These are phyloP conservation scores for Lanistes nyassanus DNA, from an alignment of 1,140 invertebrate species.

Conservation along the genomic window DNA sequence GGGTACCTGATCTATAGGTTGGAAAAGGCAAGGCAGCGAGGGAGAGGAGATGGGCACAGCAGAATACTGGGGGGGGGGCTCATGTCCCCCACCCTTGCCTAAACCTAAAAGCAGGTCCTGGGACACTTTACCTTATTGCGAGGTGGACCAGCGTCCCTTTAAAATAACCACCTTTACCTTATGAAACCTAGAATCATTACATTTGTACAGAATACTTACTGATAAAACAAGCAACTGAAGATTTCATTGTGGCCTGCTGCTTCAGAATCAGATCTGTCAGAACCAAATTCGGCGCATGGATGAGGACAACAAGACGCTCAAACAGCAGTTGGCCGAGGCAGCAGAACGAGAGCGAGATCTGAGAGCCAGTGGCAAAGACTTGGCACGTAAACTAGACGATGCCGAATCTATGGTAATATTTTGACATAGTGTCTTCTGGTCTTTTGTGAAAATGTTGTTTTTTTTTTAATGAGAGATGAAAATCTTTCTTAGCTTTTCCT, in stretches of 20 bases:
- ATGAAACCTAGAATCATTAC: neutral
- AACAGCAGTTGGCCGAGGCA: conserved; percentile 80
- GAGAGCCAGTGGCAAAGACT: conserved; percentile 81
- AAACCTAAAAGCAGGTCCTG: too few relatives aligned
- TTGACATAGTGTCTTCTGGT: neutral
- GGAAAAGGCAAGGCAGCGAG: too few relatives aligned
- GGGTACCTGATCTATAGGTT: too few relatives aligned
- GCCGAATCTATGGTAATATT: conserved; percentile 80
- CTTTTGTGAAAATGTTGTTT: neutral
- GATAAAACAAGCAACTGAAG: neutral
- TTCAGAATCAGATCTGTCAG: conserved; percentile 89
- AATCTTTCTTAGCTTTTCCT: too few relatives aligned
- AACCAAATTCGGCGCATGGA: conserved; percentile 94
- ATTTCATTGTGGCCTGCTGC: conserved; percentile 7
- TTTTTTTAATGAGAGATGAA: neutral
- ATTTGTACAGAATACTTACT: neutral
- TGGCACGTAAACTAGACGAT: conserved; percentile 88
- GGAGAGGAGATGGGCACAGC: too few relatives aligned
- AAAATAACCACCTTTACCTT: too few relatives aligned
- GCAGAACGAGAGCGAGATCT: conserved; percentile 80
- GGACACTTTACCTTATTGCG: too few relatives aligned
- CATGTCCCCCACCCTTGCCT: too few relatives aligned
- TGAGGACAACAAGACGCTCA: conserved; percentile 87
- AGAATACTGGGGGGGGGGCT: too few relatives aligned
- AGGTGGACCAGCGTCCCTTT: too few relatives aligned